Percentiles rank a stretch among this genome's conserved stretches.
phyloP scores from a whole-genome alignment of 2,797 vertebrate genomes.

The Corythornis leucogaster region DNA sequence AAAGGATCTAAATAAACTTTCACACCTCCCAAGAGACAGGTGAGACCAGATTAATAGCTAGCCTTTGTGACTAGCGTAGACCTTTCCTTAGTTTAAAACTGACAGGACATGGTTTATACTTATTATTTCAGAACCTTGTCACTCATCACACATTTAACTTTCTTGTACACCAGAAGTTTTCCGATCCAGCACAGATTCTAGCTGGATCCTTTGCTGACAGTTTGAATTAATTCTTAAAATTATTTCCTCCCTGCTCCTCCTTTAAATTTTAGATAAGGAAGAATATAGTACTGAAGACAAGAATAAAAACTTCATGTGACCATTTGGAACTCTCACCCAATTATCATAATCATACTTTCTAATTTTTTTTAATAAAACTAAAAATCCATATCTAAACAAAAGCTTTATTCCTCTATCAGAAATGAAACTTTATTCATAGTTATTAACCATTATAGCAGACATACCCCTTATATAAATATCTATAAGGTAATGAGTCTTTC shows the following conservation, averaged over 20 bases:
- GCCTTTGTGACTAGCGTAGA: neutral
- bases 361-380: constrained; percentile 67
- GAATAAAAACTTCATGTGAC: constrained; percentile 38
- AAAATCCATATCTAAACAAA: constrained; percentile 73
- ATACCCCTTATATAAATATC: constrained; percentile 75
- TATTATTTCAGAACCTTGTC: neutral
- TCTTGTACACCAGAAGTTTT: neutral
- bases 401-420: constrained; percentile 61
- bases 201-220: neutral
- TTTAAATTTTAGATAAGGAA: constrained; percentile 14
- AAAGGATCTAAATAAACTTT: neutral
- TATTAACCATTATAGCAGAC: constrained; percentile 73
- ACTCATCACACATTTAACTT: neutral
- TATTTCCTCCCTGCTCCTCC: neutral
- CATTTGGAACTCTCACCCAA: constrained; percentile 29
- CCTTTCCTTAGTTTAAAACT: neutral
- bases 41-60: neutral
- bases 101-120: neutral
- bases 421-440: constrained; percentile 65
- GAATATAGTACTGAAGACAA: neutral
- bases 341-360: constrained; percentile 68
- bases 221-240: constrained; percentile 34
- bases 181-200: neutral
- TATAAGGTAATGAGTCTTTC: constrained; percentile 81
- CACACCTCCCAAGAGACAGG: neutral